These are phyloP conservation scores for Drosophila tripunctata DNA, from an alignment of 2,888 invertebrate species.

Conservation along the genomic window DNA sequence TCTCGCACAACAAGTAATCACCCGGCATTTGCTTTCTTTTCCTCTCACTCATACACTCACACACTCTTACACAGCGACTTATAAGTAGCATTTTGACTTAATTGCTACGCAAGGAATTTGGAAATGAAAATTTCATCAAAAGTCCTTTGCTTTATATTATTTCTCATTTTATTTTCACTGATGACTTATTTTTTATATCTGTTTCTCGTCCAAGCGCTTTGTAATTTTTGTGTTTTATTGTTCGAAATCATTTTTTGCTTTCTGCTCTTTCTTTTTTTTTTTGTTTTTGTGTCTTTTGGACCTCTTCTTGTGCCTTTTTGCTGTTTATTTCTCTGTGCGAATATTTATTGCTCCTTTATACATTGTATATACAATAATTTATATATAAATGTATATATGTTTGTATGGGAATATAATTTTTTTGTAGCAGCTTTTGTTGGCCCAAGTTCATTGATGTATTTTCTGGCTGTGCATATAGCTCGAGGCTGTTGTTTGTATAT, in stretches of 20 bases:
- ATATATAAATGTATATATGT: conserved; percentile 3
- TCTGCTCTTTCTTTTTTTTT: no score
- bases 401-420: conserved; percentile 12
- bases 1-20: conserved; percentile 23
- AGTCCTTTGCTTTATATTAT: conserved; percentile 58
- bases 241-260: conserved; percentile 58
- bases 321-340: conserved; percentile 29
- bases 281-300: no score
- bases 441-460: conserved; percentile 60
- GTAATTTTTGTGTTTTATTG: conserved; percentile 52
- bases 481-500: conserved; percentile 55
- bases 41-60: conserved; percentile 1
- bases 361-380: neutral
- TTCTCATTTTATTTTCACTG: conserved; percentile 37
- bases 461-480: conserved; percentile 46
- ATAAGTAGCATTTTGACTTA: conserved; percentile 56
- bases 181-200: conserved; percentile 53
- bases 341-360: conserved; percentile 44
- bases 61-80: conserved; percentile 1
- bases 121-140: conserved; percentile 73
- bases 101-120: conserved; percentile 73
- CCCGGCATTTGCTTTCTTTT: conserved; percentile 4
- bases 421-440: conserved; percentile 29
- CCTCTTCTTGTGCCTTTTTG: conserved; percentile 25
- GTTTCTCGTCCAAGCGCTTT: conserved; percentile 42